A percentile compares a stretch with the other conserved stretches of the same genome.
These are phyloP conservation scores for Nomada goodeniana DNA, from an alignment of 2,888 invertebrate species.

Conservation along the genomic window DNA sequence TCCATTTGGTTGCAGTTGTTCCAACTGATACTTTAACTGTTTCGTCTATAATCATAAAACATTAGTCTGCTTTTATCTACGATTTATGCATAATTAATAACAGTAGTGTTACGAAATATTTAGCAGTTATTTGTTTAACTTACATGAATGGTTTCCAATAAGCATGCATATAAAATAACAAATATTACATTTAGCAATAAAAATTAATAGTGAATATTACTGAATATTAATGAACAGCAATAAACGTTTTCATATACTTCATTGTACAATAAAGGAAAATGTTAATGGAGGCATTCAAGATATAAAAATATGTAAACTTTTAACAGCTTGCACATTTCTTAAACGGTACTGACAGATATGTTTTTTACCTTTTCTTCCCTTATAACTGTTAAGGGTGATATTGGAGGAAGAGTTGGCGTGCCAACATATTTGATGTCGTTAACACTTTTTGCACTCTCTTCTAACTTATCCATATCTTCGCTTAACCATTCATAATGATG, in stretches of 20 bases:
- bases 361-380: conserved; percentile 77
- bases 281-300: background rate
- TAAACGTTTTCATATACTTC: background rate
- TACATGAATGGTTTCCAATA: conserved; percentile 61
- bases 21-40: conserved; percentile 85
- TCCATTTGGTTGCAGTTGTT: conserved; percentile 85
- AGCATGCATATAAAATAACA: conserved; percentile 53
- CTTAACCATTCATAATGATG: conserved; percentile 87
- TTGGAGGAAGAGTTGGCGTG: conserved; percentile 76
- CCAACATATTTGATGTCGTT: conserved; percentile 52
- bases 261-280: background rate
- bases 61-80: conserved; percentile 7
- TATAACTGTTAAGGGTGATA: conserved; percentile 77
- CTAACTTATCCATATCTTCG: conserved; percentile 83
- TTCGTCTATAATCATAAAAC: conserved; percentile 83
- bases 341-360: background rate
- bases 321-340: background rate
- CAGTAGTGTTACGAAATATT: conserved; percentile 3
- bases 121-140: conserved; percentile 43
- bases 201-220: background rate
- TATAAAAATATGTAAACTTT: conserved; percentile 1
- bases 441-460: conserved; percentile 49
- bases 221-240: background rate
- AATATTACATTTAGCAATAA: conserved; percentile 42
- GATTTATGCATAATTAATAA: conserved; percentile 4